These are phyloP conservation scores for Passer montanus DNA, from an alignment of 2,113 vertebrate species.

Conservation along the genomic window DNA sequence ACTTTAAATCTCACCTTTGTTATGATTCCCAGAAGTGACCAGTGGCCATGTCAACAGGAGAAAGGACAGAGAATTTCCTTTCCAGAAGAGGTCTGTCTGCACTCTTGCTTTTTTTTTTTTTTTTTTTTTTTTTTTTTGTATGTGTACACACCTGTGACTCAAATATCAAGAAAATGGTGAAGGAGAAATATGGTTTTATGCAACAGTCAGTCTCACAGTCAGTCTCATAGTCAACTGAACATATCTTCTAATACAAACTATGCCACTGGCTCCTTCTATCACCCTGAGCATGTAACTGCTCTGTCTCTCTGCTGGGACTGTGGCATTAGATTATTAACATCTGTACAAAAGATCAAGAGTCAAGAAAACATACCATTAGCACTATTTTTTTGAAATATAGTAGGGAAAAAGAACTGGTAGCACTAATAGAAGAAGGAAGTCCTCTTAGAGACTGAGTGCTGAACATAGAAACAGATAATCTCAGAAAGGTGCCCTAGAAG, in stretches of 20 bases:
- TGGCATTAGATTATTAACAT: not conserved
- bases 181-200: not conserved
- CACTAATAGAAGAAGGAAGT: not conserved
- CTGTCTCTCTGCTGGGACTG: not conserved
- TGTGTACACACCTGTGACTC: fast-evolving
- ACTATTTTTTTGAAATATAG: not conserved
- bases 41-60: not conserved
- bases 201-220: fast-evolving
- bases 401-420: not conserved
- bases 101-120: not conserved
- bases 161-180: not conserved
- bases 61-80: not conserved
- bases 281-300: not conserved
- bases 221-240: not conserved
- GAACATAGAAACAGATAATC: not conserved
- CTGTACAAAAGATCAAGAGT: not conserved
- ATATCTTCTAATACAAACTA: not conserved
- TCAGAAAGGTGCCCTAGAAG: not conserved
- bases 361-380: not conserved
- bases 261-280: not conserved
- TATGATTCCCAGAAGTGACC: not conserved
- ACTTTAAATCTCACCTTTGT: not conserved
- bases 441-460: not conserved
- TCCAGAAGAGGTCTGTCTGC: not conserved
- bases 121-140: not conserved